phyloP scores from a whole-genome alignment of 2,888 invertebrate genomes.

The Sphaeridia pumilis region DNA sequence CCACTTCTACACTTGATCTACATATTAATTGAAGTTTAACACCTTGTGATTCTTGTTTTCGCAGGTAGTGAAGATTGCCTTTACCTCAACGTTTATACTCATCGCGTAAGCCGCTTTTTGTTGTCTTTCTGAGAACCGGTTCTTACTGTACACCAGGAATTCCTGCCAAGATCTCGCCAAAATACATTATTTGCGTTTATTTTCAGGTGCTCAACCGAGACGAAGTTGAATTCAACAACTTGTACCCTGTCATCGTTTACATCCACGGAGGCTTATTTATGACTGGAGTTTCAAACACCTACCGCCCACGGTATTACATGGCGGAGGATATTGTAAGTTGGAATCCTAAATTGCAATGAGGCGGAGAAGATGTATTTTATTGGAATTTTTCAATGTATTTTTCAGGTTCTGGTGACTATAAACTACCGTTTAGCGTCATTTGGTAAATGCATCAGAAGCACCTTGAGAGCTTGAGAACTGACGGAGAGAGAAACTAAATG shows the following conservation, averaged over 20 bases:
- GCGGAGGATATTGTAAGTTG: conserved; percentile 14
- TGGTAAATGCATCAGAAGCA: conserved; percentile 1
- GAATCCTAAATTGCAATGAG: no score
- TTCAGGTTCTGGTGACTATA: conserved; percentile 8
- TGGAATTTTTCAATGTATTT: conserved; percentile 5
- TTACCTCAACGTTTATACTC: conserved; percentile 6
- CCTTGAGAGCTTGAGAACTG: no score
- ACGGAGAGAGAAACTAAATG: no score
- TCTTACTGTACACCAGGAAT: no score
- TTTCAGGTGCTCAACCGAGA: conserved; percentile 4
- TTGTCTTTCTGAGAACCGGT: no score
- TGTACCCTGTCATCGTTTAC: conserved; percentile 23
- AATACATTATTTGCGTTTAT: no score
- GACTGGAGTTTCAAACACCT: conserved; percentile 15
- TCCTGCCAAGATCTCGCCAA: no score
- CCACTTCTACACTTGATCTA: not conserved
- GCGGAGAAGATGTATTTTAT: conserved; percentile 6
- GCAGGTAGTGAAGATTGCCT: conserved; percentile 10
- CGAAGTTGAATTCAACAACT: conserved; percentile 9
- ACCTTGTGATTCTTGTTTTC: not conserved
- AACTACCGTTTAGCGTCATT: conserved; percentile 12
- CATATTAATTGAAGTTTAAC: no score
- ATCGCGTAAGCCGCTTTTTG: conserved; percentile 2
- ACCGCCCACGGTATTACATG: conserved; percentile 17
- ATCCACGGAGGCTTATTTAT: conserved; percentile 30